Conservation (phyloP, 64 coral and sea anemone genomes). For the Actinia tenebrosa region DNA sequence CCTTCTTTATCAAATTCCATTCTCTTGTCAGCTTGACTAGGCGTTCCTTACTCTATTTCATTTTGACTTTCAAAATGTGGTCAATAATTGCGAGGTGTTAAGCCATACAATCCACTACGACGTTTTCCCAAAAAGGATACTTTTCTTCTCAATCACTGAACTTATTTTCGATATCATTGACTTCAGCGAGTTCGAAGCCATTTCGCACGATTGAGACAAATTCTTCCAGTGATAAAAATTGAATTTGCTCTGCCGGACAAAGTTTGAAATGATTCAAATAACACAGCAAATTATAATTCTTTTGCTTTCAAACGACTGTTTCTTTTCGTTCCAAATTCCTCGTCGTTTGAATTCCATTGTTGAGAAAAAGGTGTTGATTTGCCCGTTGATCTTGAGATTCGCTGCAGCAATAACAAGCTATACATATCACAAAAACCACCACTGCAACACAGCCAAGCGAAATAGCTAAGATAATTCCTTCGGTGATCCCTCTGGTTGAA, state of each 20-base stretch:
- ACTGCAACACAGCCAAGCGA: neutral
- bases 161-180: no score
- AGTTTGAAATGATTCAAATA: neutral
- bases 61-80: no score
- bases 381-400: neutral
- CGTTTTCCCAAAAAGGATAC: no score
- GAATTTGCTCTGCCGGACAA: no score
- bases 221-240: no score
- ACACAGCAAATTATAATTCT: neutral
- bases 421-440: neutral
- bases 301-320: neutral
- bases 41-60: no score
- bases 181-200: no score
- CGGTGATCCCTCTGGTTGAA: neutral
- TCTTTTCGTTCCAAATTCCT: neutral
- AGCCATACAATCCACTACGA: no score
- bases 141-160: no score
- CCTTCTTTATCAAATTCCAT: neutral
- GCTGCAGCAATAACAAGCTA: neutral
- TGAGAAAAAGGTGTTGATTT: neutral
- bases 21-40: neutral
- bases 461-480: conserved; percentile 19
- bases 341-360: neutral
- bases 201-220: neutral
- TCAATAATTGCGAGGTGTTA: no score